Evolutionary conservation across 2,113 vertebrate genomes (phyloP), one percentile per base, ranked within the genome.

Genomic region (Hystrix cristata): DNA sequence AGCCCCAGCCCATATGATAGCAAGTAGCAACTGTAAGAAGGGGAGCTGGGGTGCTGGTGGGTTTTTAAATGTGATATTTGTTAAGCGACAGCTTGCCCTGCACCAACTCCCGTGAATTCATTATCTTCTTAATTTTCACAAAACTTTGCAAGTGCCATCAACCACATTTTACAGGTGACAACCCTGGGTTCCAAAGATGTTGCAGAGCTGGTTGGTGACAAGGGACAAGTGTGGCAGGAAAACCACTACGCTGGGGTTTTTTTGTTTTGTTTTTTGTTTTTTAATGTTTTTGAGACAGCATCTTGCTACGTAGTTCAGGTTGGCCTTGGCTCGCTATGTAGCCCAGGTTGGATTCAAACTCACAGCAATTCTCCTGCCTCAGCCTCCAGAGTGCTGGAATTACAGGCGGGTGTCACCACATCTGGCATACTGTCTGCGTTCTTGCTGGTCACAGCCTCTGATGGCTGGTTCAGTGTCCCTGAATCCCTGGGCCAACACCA

Each of bases 151-250:
- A 38, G 51, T 18, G 43, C 34, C 21, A 59, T n/a, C 43, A 31
- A 38, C 57, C 27, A 46, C 76, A 14, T 65, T 87, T 87, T 90
- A 76, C 62, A 93, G 83, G 53, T 86, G 67, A 89, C 65, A 91
- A 38, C 53, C 59, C 43, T 5, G 46, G 59, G 51, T 59, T 48
- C 83, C 74, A 65, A 62, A 84, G 46, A 80, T 4, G 2, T 31
- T 25, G 46, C 53, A 48, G 57, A 83, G 62, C 69, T 92, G 51
- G 21, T 55, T 25, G 57, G 55, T 55, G 86, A 53, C 64, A 62
- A 51, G 27, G 4, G 7, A 15, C 60, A 19, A 4, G 7, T 23
- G 67, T 11, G 7, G 15, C 60, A 53, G 46, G 71, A 76, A 84
- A 88, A 55, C 53, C 59, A 74, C 43, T 15, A n/a, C 8, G 12